These are phyloP conservation scores for Pachyuromys duprasi DNA, from an alignment of 2,797 vertebrate genomes.

Conservation along the genomic window DNA sequence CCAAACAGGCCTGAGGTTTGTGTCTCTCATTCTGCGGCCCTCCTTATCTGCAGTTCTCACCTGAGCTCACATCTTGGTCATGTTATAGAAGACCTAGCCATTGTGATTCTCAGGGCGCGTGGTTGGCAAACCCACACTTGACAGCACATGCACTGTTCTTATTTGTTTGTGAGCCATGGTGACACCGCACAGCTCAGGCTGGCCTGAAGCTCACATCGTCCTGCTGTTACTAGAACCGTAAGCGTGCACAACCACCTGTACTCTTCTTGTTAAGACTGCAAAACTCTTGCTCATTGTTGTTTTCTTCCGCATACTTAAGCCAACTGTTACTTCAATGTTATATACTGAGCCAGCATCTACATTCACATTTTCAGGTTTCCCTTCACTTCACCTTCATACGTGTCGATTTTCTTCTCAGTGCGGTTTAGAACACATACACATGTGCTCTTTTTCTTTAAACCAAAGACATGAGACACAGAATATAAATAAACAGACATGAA, in stretches of 20 bases:
- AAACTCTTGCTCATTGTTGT: neutral
- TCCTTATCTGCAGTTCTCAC: neutral
- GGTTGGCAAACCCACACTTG: neutral
- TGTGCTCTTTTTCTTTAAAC: neutral
- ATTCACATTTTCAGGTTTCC: neutral
- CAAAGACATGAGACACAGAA: neutral
- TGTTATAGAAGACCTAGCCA: neutral
- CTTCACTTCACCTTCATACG: neutral
- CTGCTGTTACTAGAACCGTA: too few species aligned
- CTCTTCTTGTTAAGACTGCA: neutral
- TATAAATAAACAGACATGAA: neutral
- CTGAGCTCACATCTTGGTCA: neutral
- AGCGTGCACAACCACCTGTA: neutral
- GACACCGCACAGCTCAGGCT: neutral
- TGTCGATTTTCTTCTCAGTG: slow-evolving; percentile 13
- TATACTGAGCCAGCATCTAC: neutral
- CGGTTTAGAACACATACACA: neutral
- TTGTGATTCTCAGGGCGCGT: neutral
- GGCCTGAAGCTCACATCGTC: neutral
- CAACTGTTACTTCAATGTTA: neutral
- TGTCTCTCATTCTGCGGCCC: neutral
- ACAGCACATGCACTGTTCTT: neutral
- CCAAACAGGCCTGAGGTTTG: neutral
- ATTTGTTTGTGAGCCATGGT: neutral
- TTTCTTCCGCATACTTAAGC: neutral